These are phyloP conservation scores for Cyclopterus lumpus DNA, from an alignment of 2,797 vertebrate species.

Conservation along the genomic window DNA sequence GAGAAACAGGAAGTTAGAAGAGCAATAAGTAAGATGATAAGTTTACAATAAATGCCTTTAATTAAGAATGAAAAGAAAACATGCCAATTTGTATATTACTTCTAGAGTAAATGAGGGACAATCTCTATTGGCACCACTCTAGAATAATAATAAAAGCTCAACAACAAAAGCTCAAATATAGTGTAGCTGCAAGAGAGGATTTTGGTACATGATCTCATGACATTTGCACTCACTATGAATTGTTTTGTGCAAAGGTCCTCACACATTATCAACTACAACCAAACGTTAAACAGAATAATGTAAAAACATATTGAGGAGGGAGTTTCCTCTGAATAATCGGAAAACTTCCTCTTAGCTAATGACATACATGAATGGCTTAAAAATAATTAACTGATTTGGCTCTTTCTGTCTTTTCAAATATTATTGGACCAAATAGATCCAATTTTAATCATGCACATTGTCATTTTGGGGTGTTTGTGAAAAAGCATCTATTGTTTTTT, in stretches of 20 bases:
- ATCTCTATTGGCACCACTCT: slow-evolving; percentile 8
- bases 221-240: background rate
- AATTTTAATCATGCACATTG: background rate
- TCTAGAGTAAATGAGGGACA: background rate
- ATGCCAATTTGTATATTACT: slow-evolving; percentile 9
- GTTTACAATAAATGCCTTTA: slow-evolving; percentile 7
- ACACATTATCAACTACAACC: background rate
- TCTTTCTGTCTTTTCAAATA: background rate
- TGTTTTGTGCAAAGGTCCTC: background rate
- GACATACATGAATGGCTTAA: background rate
- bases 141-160: slow-evolving; percentile 15
- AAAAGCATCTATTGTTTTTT: background rate
- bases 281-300: background rate
- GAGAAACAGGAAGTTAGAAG: slow-evolving; percentile 54
- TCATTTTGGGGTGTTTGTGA: background rate
- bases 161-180: slow-evolving; percentile 21
- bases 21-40: slow-evolving; percentile 14
- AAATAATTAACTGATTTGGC: background rate
- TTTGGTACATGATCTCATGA: slow-evolving; percentile 10
- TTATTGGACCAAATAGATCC: background rate
- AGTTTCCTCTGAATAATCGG: background rate
- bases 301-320: background rate
- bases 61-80: slow-evolving; percentile 31
- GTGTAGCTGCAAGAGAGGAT: background rate
- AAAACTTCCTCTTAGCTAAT: background rate